Conservation (phyloP, 2,113 vertebrate genomes). For the Leuciscus idus region DNA sequence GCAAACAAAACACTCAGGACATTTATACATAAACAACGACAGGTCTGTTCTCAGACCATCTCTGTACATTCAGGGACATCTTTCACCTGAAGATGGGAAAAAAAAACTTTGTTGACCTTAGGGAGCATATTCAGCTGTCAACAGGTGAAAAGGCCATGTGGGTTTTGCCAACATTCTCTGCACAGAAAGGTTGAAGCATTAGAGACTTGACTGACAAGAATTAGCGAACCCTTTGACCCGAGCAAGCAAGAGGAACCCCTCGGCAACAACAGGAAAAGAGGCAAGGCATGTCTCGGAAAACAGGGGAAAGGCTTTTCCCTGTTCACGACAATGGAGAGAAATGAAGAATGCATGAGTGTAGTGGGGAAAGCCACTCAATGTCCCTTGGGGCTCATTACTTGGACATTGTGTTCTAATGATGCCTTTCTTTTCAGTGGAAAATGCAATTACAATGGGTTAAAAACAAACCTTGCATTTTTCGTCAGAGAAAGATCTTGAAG, state of each 20-base stretch:
- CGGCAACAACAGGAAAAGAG: constrained; percentile 55
- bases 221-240: constrained; percentile 25
- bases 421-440: constrained; percentile 8
- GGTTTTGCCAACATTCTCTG: constrained; percentile 25
- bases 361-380: constrained; percentile 26
- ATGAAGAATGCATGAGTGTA: constrained; percentile 31
- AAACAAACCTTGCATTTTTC: constrained; percentile 32
- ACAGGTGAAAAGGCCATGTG: background rate
- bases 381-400: constrained; percentile 36
- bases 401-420: constrained; percentile 45
- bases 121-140: constrained; percentile 35
- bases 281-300: constrained; percentile 48
- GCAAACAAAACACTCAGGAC: constrained; percentile 25
- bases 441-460: constrained; percentile 38
- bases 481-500: background rate
- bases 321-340: constrained; percentile 45
- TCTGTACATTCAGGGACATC: background rate
- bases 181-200: background rate
- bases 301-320: constrained; percentile 52
- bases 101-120: constrained; percentile 19
- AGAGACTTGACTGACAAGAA: constrained; percentile 6
- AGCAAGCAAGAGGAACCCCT: constrained; percentile 22
- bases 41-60: background rate
- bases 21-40: constrained; percentile 35
- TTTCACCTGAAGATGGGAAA: constrained; percentile 17